phyloP scores from a whole-genome alignment of 1,140 invertebrate species.

The Drosophila biarmipes region DNA sequence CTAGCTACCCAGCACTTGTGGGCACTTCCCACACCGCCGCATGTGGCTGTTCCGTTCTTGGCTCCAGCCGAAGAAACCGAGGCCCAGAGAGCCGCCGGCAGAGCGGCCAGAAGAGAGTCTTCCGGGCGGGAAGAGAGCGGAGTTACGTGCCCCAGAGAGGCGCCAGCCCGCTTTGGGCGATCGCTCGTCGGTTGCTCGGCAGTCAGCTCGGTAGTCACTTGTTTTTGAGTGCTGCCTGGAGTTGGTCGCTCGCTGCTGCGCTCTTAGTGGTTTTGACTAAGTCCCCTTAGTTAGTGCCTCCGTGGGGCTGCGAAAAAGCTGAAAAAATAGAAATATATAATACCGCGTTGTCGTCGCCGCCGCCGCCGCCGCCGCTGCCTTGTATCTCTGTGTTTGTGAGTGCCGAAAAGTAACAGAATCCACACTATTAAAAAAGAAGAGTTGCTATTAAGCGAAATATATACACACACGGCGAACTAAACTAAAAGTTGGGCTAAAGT shows the following conservation, averaged over 20 bases:
- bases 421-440: slow-evolving; percentile 28
- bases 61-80: slow-evolving; percentile 15
- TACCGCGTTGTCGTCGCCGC: slow-evolving; percentile 68
- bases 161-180: slow-evolving; percentile 14
- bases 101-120: neutral
- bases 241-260: slow-evolving; percentile 51
- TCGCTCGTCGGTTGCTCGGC: slow-evolving; percentile 22
- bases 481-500: slow-evolving; percentile 7
- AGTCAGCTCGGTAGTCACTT: slow-evolving; percentile 32
- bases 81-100: neutral
- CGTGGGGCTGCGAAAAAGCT: slow-evolving; percentile 70
- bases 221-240: slow-evolving; percentile 73
- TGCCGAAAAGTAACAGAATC: slow-evolving; percentile 39
- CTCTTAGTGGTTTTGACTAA: slow-evolving; percentile 24
- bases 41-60: slow-evolving; percentile 28
- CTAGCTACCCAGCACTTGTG: neutral
- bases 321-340: slow-evolving; percentile 32
- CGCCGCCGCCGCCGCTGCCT: slow-evolving; percentile 21
- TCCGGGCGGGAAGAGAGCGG: neutral
- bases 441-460: slow-evolving; percentile 63
- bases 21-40: slow-evolving; percentile 7
- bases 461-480: slow-evolving; percentile 6
- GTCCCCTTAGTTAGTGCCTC: slow-evolving; percentile 51
- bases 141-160: neutral
- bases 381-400: slow-evolving; percentile 57